These are phyloP conservation scores for Tauraco hartlaubi DNA, from an alignment of 2,797 vertebrate species.

Conservation along the genomic window DNA sequence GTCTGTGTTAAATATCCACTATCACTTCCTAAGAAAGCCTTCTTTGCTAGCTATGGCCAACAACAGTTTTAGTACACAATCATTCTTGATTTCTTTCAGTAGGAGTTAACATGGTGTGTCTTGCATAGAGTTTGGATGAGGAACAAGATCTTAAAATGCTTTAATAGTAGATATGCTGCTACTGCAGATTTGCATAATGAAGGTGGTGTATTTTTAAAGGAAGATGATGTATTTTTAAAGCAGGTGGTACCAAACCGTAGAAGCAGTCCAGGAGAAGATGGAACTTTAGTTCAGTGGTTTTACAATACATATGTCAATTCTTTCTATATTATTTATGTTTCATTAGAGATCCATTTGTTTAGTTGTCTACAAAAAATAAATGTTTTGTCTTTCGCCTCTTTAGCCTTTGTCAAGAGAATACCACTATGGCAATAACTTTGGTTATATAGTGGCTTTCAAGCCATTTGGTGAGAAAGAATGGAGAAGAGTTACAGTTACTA, in stretches of 20 bases:
- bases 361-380: neutral
- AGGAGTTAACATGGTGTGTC: neutral
- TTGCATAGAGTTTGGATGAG: neutral
- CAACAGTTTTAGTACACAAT: neutral
- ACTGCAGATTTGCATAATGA: neutral
- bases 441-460: slow-evolving; percentile 95
- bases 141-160: neutral
- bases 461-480: slow-evolving; percentile 85
- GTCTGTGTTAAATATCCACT: neutral
- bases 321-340: neutral
- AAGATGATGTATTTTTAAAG: neutral
- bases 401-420: slow-evolving; percentile 95
- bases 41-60: neutral
- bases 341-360: neutral
- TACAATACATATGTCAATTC: neutral
- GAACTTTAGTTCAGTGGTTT: neutral
- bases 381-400: slow-evolving; percentile 15
- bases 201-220: neutral
- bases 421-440: slow-evolving; percentile 93
- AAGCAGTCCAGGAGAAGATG: neutral
- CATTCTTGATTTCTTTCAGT: neutral
- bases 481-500: slow-evolving; percentile 90
- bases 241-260: rapidly evolving
- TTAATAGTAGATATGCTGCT: neutral
- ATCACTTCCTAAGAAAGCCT: neutral